Conservation (phyloP, 2,797 vertebrate species). For the Onychomys arenicola region DNA sequence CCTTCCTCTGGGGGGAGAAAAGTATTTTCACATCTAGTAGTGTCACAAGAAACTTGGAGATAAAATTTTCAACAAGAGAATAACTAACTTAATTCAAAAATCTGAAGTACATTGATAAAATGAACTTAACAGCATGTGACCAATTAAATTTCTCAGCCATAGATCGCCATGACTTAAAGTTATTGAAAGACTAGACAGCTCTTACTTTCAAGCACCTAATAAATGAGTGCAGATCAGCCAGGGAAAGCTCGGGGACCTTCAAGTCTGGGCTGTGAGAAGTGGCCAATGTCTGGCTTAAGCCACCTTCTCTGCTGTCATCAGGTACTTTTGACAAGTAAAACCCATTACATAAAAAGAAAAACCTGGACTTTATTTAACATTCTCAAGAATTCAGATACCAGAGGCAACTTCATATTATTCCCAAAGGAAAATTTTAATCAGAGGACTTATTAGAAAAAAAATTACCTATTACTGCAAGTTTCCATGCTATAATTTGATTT, state of each 20-base stretch:
- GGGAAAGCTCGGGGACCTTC: not conserved
- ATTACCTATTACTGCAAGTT: slow-evolving; percentile 16
- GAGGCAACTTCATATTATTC: slow-evolving; percentile 41
- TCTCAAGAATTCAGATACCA: slow-evolving; percentile 52
- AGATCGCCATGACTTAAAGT: not conserved
- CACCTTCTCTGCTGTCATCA: not conserved
- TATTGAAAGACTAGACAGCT: slow-evolving; percentile 14
- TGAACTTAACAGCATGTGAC: not conserved
- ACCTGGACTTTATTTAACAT: slow-evolving; percentile 46
- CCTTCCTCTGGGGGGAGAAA: slow-evolving; percentile 47
- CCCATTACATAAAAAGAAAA: slow-evolving; percentile 37
- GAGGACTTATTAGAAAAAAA: slow-evolving; percentile 59
- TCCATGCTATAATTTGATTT: slow-evolving; percentile 52
- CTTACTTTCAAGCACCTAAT: not conserved
- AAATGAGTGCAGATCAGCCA: not conserved
- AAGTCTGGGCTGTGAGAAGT: not conserved
- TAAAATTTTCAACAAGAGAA: slow-evolving; percentile 46
- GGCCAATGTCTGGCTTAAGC: not conserved
- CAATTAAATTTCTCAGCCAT: slow-evolving; percentile 37
- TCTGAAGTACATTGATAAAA: slow-evolving; percentile 30
- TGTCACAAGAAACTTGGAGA: slow-evolving; percentile 32
- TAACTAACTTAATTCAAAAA: slow-evolving; percentile 15
- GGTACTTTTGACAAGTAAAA: slow-evolving; percentile 50
- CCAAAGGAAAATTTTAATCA: slow-evolving; percentile 62
- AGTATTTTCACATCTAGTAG: slow-evolving; percentile 10